Percentiles rank a stretch among this genome's conserved stretches.
Conservation (phyloP, 2,888 invertebrate species). For the Gisinianus flammeolus region DNA sequence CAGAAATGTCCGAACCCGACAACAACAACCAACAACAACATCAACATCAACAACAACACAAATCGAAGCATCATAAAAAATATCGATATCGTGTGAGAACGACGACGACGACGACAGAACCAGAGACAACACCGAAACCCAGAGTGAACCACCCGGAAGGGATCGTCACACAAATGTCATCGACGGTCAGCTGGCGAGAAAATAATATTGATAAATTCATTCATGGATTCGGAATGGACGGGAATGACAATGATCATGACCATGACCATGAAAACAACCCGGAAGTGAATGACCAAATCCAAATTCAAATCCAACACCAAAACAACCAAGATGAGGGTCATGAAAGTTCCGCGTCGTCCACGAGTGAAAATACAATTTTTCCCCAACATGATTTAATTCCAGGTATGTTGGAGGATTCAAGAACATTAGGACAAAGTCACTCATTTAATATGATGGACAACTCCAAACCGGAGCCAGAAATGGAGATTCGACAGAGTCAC, state of each 20-base stretch:
- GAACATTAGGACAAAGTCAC: too few species aligned
- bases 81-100: background rate
- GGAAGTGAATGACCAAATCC: background rate
- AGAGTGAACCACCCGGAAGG: background rate
- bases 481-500: too few species aligned
- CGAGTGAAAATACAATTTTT: background rate
- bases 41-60: too few species aligned
- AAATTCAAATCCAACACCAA: background rate
- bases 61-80: conserved; percentile 49
- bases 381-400: background rate
- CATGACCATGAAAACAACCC: background rate
- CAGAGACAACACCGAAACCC: background rate
- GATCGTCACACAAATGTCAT: background rate
- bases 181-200: background rate
- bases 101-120: background rate
- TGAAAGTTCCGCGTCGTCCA: background rate
- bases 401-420: too few species aligned
- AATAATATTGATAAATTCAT: conserved; percentile 1
- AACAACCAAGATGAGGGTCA: background rate
- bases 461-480: background rate
- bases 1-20: too few species aligned
- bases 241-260: background rate
- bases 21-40: too few species aligned
- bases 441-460: too few species aligned
- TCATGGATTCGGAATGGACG: background rate